Evolutionary conservation across 1,140 invertebrate species (phyloP), one percentile per base, ranked within the genome.

Genomic region (Aphelenchoides avenae): DNA sequence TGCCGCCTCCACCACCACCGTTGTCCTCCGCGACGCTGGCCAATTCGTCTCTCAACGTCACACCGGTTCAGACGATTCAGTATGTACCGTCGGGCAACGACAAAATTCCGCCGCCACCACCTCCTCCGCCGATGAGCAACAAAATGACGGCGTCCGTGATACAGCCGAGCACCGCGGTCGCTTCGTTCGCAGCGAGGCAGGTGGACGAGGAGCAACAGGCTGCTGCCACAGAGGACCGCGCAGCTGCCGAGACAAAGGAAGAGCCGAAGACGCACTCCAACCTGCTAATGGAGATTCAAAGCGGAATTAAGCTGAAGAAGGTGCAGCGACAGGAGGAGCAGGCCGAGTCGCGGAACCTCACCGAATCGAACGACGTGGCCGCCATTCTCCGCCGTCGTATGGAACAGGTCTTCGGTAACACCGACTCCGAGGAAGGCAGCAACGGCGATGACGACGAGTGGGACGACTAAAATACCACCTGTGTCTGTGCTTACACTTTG

Each of bases 301-400:
- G 37, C 20, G 71, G 71, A 50, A 39, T 48, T 9, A 55, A 74
- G 37, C 58, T 74, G 27, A 64, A 52, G 43, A 75, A 73, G 53
- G 71, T 72, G 3, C 57, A 68, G 37, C 24, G 57, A 36, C 52
- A 74, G 40, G 70, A 68, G 44, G 68, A 71, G 41, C 48, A 51
- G 34, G 61, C 40, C 27, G 55, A 68, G 27, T 62, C 66, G 11
- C 42, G 53, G 3, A 53, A 53, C 11, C 64, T 66, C 5, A 34
- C 33, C 11, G 70, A 68, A 18, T 27, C 36, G 20, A 68, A 73
- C 22, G 63, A 73, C 31, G 71, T 73, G 27, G 71, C 70, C 2
- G 71, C 72, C 3, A 75, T 73, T 58, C 52, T 73, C 33, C 47
- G 56, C 15, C 40, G 57, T 30, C 27, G 71, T 52, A 73, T 73